Evolutionary conservation across 2,888 invertebrate species (phyloP), one percentile per base, ranked within the genome.

Genomic region (Aricia artaxerxes): DNA sequence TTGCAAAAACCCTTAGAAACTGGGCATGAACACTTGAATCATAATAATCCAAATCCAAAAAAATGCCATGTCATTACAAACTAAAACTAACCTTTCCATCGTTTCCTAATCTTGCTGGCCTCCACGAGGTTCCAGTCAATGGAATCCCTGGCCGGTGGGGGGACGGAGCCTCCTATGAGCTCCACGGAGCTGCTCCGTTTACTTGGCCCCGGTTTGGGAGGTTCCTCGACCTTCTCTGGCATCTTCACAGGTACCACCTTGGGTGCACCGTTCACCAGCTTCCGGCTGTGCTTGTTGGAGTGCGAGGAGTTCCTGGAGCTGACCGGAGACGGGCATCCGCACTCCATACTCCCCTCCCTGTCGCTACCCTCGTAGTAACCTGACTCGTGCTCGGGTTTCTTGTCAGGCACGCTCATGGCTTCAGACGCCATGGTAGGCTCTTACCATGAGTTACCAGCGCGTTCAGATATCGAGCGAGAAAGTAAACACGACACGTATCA

Each of bases 351-450:
- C 83, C 95, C 95, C 87, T 96, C 96, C 86, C 95, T 95, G 86
- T 95, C 95, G 88, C 96, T 96, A 84, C 97, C 97, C 92, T 97
- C 97, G 95, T 97, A 97, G 89, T 97, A 97, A 82, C 97, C 97
- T 90, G 97, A 97, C 94, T 97, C 97, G 95, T 97, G 96, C 85
- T 96, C 96, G 84, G 96, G 95, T 85, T 96, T 96, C 85, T 96
- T 96, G 86, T 94, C 93, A 84, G 96, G 95, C 84, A 95, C 91
- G 87, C 94, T 95, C 96, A 96, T 96, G 87, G 95, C 95, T 87
- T 89, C 91, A 86, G 92, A 92, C 83, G 94, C 93, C 94, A 94
- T 94, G 92, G 92, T 93, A 87, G 93, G 85, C 88, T 89, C 87
- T 88, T 86, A 92, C 88, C 93, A 93, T 93, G 91, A 88, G 91